Percentiles rank a stretch among this genome's conserved stretches.
Conservation (phyloP, 2,888 invertebrate species). For the Spatulosminthurus flaviceps region DNA sequence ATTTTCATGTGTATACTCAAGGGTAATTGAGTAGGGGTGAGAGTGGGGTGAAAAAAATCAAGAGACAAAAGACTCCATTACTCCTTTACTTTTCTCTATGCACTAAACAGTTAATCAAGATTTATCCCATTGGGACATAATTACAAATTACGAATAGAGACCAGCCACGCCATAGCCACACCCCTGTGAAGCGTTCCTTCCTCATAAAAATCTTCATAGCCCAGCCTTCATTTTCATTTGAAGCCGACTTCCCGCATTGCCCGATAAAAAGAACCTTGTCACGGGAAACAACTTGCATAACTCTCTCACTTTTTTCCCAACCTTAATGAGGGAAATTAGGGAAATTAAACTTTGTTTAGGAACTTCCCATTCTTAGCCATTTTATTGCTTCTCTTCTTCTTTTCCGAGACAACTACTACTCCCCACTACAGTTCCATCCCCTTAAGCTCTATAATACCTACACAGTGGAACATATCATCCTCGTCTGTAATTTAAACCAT, state of each 20-base stretch:
- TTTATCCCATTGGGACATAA: constrained; percentile 52
- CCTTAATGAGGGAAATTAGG: constrained; percentile 43
- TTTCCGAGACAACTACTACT: neutral
- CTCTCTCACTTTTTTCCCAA: constrained; percentile 26
- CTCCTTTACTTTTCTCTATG: constrained; percentile 10
- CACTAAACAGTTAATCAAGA: constrained; percentile 49
- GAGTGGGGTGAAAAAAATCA: too few relatives aligned
- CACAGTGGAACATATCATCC: neutral
- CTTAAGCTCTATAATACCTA: neutral
- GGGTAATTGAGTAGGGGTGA: too few relatives aligned
- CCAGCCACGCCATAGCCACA: constrained; percentile 49
- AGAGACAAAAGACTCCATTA: constrained; percentile 28
- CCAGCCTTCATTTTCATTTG: constrained; percentile 44
- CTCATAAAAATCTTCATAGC: constrained; percentile 46
- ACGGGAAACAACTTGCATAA: constrained; percentile 16
- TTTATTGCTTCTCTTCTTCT: neutral
- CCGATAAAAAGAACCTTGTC: neutral
- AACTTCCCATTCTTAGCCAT: constrained; percentile 22
- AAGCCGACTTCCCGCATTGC: constrained; percentile 45
- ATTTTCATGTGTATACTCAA: too few relatives aligned
- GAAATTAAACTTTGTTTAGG: constrained; percentile 26
- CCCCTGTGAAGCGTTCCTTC: constrained; percentile 47
- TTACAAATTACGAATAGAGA: constrained; percentile 51
- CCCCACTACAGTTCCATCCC: constrained; percentile 18
- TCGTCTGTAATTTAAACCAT: neutral